These are phyloP conservation scores for Lagenorhynchus albirostris DNA, from an alignment of 2,113 vertebrate genomes.

Conservation along the genomic window DNA sequence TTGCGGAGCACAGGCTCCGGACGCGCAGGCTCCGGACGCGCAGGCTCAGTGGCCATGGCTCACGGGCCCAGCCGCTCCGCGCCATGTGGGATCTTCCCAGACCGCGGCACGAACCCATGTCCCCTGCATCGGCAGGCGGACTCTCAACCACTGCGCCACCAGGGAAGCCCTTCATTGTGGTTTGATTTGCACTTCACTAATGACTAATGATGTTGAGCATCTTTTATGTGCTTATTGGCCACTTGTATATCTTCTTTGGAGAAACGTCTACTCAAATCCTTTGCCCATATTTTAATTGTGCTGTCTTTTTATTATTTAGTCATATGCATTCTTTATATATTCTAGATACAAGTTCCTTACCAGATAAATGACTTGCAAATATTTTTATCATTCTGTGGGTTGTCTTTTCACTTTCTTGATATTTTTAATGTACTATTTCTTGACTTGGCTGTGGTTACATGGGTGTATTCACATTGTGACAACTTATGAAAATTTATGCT, in stretches of 20 bases:
- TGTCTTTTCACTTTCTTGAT: neutral
- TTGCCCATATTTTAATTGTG: neutral
- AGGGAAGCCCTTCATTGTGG: too few species aligned
- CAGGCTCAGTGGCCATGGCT: too few species aligned
- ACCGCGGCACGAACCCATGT: too few species aligned
- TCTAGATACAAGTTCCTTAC: neutral
- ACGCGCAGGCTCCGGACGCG: too few species aligned
- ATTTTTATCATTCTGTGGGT: neutral
- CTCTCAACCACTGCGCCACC: too few species aligned
- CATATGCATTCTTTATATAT: neutral
- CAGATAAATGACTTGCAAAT: neutral
- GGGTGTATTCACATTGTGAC: neutral
- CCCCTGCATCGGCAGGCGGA: too few species aligned
- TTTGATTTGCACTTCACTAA: neutral
- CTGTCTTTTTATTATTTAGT: slow-evolving; percentile 1
- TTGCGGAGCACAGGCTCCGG: too few species aligned
- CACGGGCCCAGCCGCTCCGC: too few species aligned
- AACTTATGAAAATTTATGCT: neutral
- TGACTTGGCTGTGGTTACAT: neutral
- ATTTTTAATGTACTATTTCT: neutral
- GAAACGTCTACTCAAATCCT: neutral
- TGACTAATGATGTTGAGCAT: too few species aligned
- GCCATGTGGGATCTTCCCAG: too few species aligned
- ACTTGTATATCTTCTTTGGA: neutral
- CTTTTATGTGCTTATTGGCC: neutral